phyloP scores from a whole-genome alignment of 2,888 invertebrate genomes.

The Auanema sp. region DNA sequence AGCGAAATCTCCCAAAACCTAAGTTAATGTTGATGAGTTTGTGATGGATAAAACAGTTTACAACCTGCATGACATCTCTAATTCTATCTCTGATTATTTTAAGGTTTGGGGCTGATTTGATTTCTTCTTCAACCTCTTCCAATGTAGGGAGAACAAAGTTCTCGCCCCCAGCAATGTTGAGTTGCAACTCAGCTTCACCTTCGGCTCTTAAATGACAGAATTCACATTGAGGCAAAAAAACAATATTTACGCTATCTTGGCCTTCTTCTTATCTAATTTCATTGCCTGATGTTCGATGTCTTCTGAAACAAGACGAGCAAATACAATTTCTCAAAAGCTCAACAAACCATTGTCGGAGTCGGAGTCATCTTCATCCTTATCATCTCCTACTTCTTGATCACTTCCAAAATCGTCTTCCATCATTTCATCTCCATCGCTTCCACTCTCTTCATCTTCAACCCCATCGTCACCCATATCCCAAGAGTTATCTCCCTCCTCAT shows the following conservation, averaged over 20 bases:
- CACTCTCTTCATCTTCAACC: background rate
- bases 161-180: conserved; percentile 50
- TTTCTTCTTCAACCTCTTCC: conserved; percentile 54
- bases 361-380: conserved; percentile 22
- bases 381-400: conserved; percentile 8
- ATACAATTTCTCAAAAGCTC: no score
- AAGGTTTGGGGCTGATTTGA: conserved; percentile 49
- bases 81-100: conserved; percentile 56
- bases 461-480: no score
- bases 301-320: no score
- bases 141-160: conserved; percentile 50
- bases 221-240: background rate
- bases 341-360: no score
- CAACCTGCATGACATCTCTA: conserved; percentile 55
- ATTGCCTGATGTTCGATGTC: conserved; percentile 45
- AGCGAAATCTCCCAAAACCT: conserved; percentile 56
- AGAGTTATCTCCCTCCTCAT: no score
- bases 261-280: conserved; percentile 34
- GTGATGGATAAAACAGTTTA: no score
- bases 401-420: conserved; percentile 22
- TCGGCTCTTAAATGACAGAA: conserved; percentile 32
- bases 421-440: conserved; percentile 7
- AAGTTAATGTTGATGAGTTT: background rate
- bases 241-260: conserved; percentile 21
- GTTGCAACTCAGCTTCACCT: conserved; percentile 54